phyloP scores from a whole-genome alignment of 2,888 invertebrate genomes.

The Diarsia mendica region DNA sequence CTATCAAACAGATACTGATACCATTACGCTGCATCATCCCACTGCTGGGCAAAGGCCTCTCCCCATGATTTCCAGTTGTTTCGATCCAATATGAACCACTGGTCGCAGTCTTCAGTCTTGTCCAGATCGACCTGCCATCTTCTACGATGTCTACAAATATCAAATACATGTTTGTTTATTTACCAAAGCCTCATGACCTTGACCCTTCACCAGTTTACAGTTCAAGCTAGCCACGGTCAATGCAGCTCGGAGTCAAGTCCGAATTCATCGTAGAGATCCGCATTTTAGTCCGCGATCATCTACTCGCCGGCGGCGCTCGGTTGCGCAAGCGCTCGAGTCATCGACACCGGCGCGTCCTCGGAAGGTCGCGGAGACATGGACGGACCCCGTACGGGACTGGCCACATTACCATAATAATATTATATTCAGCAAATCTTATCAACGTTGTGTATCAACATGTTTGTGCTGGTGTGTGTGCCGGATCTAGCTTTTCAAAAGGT shows the following conservation, averaged over 20 bases:
- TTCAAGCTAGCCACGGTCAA: slow-evolving; percentile 43
- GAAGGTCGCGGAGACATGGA: slow-evolving; percentile 78
- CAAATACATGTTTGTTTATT: not conserved
- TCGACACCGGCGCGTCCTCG: slow-evolving; percentile 81
- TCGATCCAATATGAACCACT: too few relatives aligned
- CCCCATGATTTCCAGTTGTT: too few relatives aligned
- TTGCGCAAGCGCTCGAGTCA: slow-evolving; percentile 80
- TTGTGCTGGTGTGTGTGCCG: slow-evolving; percentile 69
- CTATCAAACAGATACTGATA: not conserved
- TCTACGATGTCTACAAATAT: too few relatives aligned
- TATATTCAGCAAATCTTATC: slow-evolving; percentile 68
- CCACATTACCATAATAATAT: slow-evolving; percentile 68
- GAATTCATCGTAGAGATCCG: slow-evolving; percentile 49
- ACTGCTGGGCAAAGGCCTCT: too few relatives aligned
- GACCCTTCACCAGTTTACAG: slow-evolving; percentile 27
- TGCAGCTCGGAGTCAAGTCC: slow-evolving; percentile 54
- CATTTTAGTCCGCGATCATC: slow-evolving; percentile 63
- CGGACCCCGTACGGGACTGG: slow-evolving; percentile 71
- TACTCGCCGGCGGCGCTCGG: slow-evolving; percentile 54
- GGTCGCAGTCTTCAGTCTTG: too few relatives aligned
- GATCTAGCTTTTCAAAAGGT: slow-evolving; percentile 75
- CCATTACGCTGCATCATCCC: too few relatives aligned
- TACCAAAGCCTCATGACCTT: slow-evolving; percentile 31
- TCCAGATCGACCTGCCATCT: too few relatives aligned
- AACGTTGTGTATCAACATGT: slow-evolving; percentile 69